Evolutionary conservation across 2,797 vertebrate genomes (phyloP).

Genomic region (Xenopus petersii): DNA sequence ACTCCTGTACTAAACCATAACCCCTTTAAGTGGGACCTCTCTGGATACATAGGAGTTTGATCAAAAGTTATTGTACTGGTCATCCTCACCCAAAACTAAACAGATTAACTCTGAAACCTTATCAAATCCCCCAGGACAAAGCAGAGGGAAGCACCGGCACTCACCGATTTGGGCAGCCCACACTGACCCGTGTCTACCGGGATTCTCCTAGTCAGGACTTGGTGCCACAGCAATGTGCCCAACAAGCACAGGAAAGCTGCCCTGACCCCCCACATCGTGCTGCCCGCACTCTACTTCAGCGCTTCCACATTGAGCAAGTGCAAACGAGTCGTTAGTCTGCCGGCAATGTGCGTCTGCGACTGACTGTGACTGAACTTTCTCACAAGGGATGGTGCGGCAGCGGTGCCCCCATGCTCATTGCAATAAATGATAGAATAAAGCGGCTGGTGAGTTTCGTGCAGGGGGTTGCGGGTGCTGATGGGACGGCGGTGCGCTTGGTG

Average conservation of each 20-base stretch:
- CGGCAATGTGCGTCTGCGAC: conserved; percentile 6
- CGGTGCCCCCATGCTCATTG: conserved; percentile 74
- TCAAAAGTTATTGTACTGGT: no score
- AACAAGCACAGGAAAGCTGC: conserved; percentile 74
- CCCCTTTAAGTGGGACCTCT: no score
- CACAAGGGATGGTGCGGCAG: conserved; percentile 57
- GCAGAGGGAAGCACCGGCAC: conserved; percentile 37
- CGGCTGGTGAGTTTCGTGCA: background rate
- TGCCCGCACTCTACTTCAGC: conserved; percentile 42
- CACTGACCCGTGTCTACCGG: conserved; percentile 73
- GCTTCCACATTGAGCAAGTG: conserved; percentile 59
- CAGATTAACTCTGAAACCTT: no score
- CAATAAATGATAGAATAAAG: background rate
- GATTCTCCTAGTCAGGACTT: conserved; percentile 71
- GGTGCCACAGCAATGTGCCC: conserved; percentile 59
- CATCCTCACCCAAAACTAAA: no score
- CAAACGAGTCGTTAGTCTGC: conserved; percentile 31
- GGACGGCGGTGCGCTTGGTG: conserved; percentile 6
- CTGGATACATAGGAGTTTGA: no score
- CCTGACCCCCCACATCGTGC: conserved; percentile 63
- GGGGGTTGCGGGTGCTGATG: conserved; percentile 9
- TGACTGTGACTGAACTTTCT: conserved; percentile 27
- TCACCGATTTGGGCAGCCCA: conserved; percentile 81
- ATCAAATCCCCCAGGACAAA: no score
- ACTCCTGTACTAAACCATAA: no score